These are phyloP conservation scores for Holothuria scabra DNA, from an alignment of 53 echinoderm and acorn worm species.

Conservation along the genomic window DNA sequence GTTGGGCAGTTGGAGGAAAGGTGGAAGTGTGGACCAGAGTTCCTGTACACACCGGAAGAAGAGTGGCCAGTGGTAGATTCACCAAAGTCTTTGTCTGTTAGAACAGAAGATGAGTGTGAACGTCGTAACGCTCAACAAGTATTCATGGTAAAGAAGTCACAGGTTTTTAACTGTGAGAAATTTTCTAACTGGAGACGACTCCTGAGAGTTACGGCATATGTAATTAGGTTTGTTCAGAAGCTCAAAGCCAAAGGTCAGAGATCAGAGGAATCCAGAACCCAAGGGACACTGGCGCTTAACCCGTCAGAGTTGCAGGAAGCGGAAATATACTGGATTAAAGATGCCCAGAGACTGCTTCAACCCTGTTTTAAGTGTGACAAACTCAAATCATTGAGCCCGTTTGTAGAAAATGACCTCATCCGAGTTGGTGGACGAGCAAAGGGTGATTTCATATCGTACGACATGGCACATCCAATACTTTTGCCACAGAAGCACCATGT, in stretches of 20 bases:
- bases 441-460: not conserved
- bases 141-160: not conserved
- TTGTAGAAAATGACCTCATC: not conserved
- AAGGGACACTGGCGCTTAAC: too few species aligned
- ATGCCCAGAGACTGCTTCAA: slow-evolving; percentile 58
- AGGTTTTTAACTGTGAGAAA: slow-evolving; percentile 31
- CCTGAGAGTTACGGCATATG: slow-evolving; percentile 59
- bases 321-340: slow-evolving; percentile 53
- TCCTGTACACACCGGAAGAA: slow-evolving; percentile 41
- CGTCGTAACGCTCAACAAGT: not conserved
- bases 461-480: not conserved
- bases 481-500: too few species aligned
- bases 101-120: not conserved
- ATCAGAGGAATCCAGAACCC: too few species aligned
- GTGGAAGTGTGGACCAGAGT: slow-evolving; percentile 64
- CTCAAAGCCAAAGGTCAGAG: slow-evolving; percentile 5
- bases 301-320: not conserved
- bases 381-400: slow-evolving; percentile 52
- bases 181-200: slow-evolving; percentile 59
- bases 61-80: not conserved
- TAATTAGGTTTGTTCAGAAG: slow-evolving; percentile 37
- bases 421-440: slow-evolving; percentile 38
- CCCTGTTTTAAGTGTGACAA: slow-evolving; percentile 34
- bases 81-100: too few species aligned
- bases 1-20: slow-evolving; percentile 4